Conservation (phyloP, 2,797 vertebrate species). For the Psittacula derbiana region DNA sequence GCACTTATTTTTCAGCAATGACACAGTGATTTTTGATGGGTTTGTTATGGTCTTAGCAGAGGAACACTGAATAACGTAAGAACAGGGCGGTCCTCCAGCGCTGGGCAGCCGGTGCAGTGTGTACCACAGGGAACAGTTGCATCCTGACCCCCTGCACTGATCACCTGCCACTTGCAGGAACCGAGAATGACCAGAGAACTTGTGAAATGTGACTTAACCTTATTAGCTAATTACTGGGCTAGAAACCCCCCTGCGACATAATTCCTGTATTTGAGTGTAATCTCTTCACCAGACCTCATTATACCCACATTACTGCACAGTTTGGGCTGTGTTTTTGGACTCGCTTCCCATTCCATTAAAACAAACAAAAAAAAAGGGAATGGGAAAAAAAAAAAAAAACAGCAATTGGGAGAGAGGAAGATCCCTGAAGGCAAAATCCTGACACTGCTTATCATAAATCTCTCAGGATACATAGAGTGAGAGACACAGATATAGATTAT, state of each 20-base stretch:
- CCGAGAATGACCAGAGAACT: fast-evolving
- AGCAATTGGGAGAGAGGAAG: fast-evolving
- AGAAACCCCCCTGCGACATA: fast-evolving
- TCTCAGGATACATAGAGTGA: no score
- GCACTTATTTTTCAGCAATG: not conserved
- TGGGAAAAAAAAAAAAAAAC: not conserved
- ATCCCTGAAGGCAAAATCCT: not conserved
- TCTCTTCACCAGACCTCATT: not conserved
- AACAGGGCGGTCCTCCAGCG: not conserved
- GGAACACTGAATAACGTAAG: no score
- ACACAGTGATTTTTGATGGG: not conserved
- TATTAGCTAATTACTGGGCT: not conserved
- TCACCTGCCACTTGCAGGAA: not conserved
- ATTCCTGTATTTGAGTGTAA: not conserved
- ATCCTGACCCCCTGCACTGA: no score
- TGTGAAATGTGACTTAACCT: not conserved
- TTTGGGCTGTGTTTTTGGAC: not conserved
- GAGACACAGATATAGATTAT: not conserved
- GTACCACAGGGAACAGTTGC: not conserved
- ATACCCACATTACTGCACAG: fast-evolving
- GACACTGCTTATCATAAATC: not conserved
- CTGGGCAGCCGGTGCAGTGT: not conserved
- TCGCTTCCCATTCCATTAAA: not conserved
- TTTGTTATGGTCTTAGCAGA: not conserved
- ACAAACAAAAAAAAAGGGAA: not conserved